Conservation (phyloP, 1,140 invertebrate genomes). For the Brachystomella parvula region DNA sequence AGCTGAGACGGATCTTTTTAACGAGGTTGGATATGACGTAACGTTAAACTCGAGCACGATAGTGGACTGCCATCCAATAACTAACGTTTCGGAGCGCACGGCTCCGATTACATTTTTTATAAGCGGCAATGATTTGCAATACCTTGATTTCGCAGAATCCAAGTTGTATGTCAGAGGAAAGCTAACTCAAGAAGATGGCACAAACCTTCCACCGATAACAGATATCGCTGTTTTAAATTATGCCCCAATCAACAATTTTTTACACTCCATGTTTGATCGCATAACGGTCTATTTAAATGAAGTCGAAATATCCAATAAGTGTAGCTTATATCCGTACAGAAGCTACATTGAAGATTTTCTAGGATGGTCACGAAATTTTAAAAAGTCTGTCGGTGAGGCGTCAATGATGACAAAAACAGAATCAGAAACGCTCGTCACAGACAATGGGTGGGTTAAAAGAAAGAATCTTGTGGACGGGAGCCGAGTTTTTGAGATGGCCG, state of each 20-base stretch:
- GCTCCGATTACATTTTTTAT: conserved; percentile 44
- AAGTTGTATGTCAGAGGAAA: background rate
- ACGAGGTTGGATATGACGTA: conserved; percentile 44
- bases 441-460: conserved; percentile 39
- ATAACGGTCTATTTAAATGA: background rate
- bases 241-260: conserved; percentile 4
- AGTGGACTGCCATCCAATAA: conserved; percentile 44
- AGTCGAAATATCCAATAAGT: background rate
- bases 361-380: background rate
- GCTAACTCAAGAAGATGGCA: background rate
- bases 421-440: conserved; percentile 32
- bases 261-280: background rate
- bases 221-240: background rate
- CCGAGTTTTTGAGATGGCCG: conserved; percentile 36
- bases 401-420: conserved; percentile 33
- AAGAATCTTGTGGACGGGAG: conserved; percentile 33
- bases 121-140: conserved; percentile 38
- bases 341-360: background rate
- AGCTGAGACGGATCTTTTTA: conserved; percentile 45
- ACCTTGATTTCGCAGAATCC: conserved; percentile 43
- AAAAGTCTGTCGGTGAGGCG: background rate
- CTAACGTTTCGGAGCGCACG: conserved; percentile 39
- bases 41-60: conserved; percentile 41
- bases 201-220: background rate
- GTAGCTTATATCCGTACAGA: background rate